These are phyloP conservation scores for Megalops cyprinoides DNA, from an alignment of 2,797 vertebrate genomes.

Conservation along the genomic window DNA sequence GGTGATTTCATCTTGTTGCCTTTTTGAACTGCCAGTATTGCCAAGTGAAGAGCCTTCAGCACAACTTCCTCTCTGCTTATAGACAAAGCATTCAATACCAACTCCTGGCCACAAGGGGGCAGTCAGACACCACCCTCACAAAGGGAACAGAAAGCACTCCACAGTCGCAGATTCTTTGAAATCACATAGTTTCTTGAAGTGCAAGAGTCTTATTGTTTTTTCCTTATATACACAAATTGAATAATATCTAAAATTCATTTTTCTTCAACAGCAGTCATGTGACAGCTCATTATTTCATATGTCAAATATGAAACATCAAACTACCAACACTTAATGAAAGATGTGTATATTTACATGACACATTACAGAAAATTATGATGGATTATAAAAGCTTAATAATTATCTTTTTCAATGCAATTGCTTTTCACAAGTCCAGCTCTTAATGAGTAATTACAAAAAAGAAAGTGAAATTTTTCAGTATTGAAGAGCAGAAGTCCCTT, in stretches of 20 bases:
- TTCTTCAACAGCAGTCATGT: background rate
- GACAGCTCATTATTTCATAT: background rate
- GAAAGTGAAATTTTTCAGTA: background rate
- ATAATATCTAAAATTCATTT: background rate
- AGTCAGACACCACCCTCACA: background rate
- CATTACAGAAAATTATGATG: too few relatives aligned
- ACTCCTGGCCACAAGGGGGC: background rate
- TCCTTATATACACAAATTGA: background rate
- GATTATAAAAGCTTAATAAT: too few relatives aligned
- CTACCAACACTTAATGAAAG: background rate
- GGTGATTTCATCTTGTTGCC: too few relatives aligned
- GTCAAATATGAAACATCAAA: too few relatives aligned
- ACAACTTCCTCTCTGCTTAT: background rate
- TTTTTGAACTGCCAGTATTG: background rate
- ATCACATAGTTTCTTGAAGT: slow-evolving; percentile 1
- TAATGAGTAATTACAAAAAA: background rate
- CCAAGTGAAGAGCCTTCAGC: background rate
- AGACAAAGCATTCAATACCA: background rate
- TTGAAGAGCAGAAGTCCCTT: background rate
- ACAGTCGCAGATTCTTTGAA: background rate
- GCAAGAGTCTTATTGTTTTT: background rate
- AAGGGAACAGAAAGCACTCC: background rate
- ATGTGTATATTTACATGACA: background rate
- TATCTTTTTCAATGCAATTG: too few relatives aligned
- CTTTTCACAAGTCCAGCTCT: background rate